phyloP scores from a whole-genome alignment of 2,113 vertebrate genomes.

The Peucedramus taeniatus region DNA sequence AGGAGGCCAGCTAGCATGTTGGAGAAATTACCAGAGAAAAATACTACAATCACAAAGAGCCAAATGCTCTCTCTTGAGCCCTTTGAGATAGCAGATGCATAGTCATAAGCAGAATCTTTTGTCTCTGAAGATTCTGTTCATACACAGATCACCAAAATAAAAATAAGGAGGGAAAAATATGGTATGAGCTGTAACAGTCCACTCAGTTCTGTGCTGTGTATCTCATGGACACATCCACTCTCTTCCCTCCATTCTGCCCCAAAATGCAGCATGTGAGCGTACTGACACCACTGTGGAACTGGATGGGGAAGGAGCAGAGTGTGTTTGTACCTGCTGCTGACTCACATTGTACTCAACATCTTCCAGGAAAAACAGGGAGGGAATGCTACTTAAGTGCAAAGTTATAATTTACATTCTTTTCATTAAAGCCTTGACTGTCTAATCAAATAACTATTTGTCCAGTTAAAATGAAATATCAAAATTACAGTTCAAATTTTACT shows the following conservation, averaged over 20 bases:
- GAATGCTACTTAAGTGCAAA: background rate
- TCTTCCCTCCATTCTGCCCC: background rate
- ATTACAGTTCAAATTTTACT: background rate
- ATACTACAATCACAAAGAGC: constrained; percentile 31
- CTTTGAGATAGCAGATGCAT: constrained; percentile 11
- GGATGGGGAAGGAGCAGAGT: background rate
- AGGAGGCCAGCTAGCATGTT: constrained; percentile 29
- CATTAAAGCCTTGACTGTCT: background rate
- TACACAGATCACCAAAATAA: background rate
- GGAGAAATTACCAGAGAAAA: constrained; percentile 54
- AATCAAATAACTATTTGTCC: background rate
- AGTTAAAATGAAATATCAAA: background rate
- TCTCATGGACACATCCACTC: background rate
- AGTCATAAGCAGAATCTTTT: background rate
- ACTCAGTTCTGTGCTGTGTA: background rate
- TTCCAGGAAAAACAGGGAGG: background rate
- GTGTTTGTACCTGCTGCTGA: background rate
- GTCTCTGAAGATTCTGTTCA: background rate
- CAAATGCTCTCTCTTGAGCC: constrained; percentile 21
- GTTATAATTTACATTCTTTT: background rate
- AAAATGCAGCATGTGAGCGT: background rate
- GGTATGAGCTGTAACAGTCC: background rate
- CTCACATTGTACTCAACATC: background rate
- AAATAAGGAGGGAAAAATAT: background rate
- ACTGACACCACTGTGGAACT: background rate